These are phyloP conservation scores for Euthynnus affinis DNA, from an alignment of 2,797 vertebrate genomes.

Conservation along the genomic window DNA sequence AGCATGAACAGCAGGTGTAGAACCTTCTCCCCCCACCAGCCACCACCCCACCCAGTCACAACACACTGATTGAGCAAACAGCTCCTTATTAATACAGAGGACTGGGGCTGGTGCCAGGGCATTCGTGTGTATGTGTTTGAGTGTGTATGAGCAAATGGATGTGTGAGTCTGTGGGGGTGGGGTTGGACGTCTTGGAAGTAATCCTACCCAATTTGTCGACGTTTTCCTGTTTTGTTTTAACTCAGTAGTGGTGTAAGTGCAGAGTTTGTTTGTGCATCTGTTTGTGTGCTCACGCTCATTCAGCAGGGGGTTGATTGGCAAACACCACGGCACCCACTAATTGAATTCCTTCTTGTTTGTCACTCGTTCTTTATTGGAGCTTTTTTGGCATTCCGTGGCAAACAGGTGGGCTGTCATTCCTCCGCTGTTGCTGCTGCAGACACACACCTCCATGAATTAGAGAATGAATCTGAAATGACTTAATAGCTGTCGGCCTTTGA, in stretches of 20 bases:
- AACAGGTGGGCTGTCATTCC: slow-evolving; percentile 81
- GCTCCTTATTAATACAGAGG: slow-evolving; percentile 74
- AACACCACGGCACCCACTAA: slow-evolving; percentile 73
- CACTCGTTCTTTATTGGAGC: slow-evolving; percentile 73
- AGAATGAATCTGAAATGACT: slow-evolving; percentile 74
- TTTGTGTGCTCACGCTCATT: slow-evolving; percentile 30
- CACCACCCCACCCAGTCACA: slow-evolving; percentile 29
- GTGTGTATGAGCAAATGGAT: slow-evolving; percentile 33
- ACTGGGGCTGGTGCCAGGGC: slow-evolving; percentile 52
- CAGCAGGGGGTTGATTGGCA: slow-evolving; percentile 72
- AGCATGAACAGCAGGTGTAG: slow-evolving; percentile 73
- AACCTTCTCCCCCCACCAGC: slow-evolving; percentile 3
- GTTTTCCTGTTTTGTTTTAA: slow-evolving; percentile 52
- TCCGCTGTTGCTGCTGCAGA: slow-evolving; percentile 57
- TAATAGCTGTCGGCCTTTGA: slow-evolving; percentile 70
- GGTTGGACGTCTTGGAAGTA: slow-evolving; percentile 47
- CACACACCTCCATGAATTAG: slow-evolving; percentile 68
- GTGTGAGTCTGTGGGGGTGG: slow-evolving; percentile 1
- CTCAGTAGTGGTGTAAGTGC: slow-evolving; percentile 21
- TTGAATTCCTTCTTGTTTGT: slow-evolving; percentile 81
- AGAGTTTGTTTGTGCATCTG: slow-evolving; percentile 47
- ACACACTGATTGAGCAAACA: slow-evolving; percentile 78
- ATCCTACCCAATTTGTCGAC: slow-evolving; percentile 55
- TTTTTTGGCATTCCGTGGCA: slow-evolving; percentile 74
- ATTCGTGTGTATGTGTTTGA: slow-evolving; percentile 43